phyloP scores from a whole-genome alignment of 2,888 invertebrate genomes.

The Strigamia maritima region DNA sequence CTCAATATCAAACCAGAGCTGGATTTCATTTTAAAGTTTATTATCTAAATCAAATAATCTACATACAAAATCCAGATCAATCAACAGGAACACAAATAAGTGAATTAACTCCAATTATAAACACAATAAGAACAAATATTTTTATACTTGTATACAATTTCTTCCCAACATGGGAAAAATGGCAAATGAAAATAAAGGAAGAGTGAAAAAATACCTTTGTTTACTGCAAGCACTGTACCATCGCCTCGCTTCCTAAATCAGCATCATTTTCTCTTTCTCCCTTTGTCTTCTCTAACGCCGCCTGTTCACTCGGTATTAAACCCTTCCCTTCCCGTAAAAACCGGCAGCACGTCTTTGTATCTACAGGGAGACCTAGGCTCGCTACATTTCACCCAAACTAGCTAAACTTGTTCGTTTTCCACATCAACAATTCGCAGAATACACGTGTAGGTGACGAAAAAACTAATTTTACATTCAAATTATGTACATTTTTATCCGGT shows the following conservation, averaged over 20 bases:
- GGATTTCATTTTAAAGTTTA: slow-evolving; percentile 15
- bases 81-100: slow-evolving; percentile 16
- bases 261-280: slow-evolving; percentile 36
- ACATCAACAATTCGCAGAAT: not conserved
- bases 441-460: not conserved
- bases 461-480: not conserved
- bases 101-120: slow-evolving; percentile 11
- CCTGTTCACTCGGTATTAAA: slow-evolving; percentile 25
- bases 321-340: not conserved
- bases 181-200: slow-evolving; percentile 41
- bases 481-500: not conserved
- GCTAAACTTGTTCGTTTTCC: not conserved
- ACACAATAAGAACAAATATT: slow-evolving; percentile 31
- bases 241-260: slow-evolving; percentile 42
- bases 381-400: slow-evolving; percentile 9
- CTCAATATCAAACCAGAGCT: slow-evolving; percentile 28
- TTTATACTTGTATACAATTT: slow-evolving; percentile 31
- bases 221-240: slow-evolving; percentile 39
- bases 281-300: slow-evolving; percentile 31
- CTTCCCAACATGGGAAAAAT: slow-evolving; percentile 33
- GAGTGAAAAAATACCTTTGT: slow-evolving; percentile 42
- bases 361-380: slow-evolving; percentile 12
- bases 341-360: slow-evolving; percentile 15
- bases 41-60: not conserved
- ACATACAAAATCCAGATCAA: slow-evolving; percentile 18